Conservation (phyloP, 1,140 invertebrate species). For the Tigriopus japonicus region DNA sequence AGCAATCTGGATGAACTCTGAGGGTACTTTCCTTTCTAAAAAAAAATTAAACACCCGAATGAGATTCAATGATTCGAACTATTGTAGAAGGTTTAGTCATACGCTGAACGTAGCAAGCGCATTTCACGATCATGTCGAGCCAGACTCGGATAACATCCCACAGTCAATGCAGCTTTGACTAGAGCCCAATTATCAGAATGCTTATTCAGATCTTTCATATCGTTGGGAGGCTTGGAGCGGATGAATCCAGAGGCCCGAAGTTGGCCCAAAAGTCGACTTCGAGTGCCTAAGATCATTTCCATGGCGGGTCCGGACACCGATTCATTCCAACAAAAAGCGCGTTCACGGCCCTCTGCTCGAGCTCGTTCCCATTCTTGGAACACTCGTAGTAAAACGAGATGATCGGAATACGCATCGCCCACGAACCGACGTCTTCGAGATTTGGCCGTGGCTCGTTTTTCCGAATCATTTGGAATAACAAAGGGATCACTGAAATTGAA, state of each 20-base stretch:
- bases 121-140: slow-evolving; percentile 43
- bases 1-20: no score
- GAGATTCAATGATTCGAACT: neutral
- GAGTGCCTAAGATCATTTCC: slow-evolving; percentile 59
- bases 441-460: slow-evolving; percentile 36
- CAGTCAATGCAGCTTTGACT: slow-evolving; percentile 69
- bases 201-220: slow-evolving; percentile 51
- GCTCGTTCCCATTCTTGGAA: slow-evolving; percentile 50
- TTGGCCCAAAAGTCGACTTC: slow-evolving; percentile 60
- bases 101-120: slow-evolving; percentile 9
- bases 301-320: slow-evolving; percentile 60
- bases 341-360: slow-evolving; percentile 42
- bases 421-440: slow-evolving; percentile 42
- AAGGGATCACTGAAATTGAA: slow-evolving; percentile 49
- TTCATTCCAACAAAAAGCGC: slow-evolving; percentile 54
- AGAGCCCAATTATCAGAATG: slow-evolving; percentile 79
- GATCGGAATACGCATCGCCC: slow-evolving; percentile 63
- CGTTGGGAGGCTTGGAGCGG: slow-evolving; percentile 45
- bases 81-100: neutral
- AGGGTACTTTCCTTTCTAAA: neutral
- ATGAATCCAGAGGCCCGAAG: slow-evolving; percentile 67
- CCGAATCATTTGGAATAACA: slow-evolving; percentile 37
- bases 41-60: neutral
- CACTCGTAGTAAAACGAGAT: slow-evolving; percentile 62
- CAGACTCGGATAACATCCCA: slow-evolving; percentile 71